Evolutionary conservation across 2,888 invertebrate species (phyloP).

Genomic region (Lasioglossum pauxillum): DNA sequence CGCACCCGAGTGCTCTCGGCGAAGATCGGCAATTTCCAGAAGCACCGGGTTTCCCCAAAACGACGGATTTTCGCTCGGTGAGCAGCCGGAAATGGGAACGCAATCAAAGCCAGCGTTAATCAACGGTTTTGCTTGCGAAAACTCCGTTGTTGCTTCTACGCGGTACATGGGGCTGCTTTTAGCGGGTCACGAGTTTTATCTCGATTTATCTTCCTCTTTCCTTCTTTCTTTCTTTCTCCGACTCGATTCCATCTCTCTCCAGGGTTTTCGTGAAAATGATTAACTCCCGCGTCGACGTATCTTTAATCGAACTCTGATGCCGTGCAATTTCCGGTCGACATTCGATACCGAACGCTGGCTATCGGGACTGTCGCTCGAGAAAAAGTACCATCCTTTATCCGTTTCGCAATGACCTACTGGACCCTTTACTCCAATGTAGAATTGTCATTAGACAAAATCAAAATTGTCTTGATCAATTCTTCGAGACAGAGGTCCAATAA

Average conservation of each 20-base stretch:
- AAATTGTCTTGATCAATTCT: too few species aligned
- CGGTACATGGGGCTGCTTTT: constrained; percentile 25
- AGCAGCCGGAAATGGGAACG: constrained; percentile 21
- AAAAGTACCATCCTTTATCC: neutral
- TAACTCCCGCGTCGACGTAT: neutral
- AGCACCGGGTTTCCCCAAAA: neutral
- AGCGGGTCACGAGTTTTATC: constrained; percentile 9
- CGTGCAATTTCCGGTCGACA: neutral
- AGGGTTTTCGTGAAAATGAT: neutral
- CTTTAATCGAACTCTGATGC: neutral
- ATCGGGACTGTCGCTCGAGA: neutral
- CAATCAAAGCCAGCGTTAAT: constrained; percentile 46
- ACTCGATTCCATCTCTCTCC: neutral
- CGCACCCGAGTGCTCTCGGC: neutral
- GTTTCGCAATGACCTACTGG: neutral
- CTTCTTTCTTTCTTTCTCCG: neutral
- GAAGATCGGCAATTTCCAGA: constrained; percentile 21
- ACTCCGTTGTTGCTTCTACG: constrained; percentile 5
- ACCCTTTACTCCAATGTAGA: neutral
- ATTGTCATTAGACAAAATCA: too few species aligned
- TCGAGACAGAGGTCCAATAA: too few species aligned
- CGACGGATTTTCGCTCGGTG: neutral
- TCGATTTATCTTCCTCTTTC: neutral
- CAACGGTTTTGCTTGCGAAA: constrained; percentile 21
- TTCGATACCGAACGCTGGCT: neutral